Conservation (phyloP, 1,140 invertebrate genomes). For the Coelopa frigida region DNA sequence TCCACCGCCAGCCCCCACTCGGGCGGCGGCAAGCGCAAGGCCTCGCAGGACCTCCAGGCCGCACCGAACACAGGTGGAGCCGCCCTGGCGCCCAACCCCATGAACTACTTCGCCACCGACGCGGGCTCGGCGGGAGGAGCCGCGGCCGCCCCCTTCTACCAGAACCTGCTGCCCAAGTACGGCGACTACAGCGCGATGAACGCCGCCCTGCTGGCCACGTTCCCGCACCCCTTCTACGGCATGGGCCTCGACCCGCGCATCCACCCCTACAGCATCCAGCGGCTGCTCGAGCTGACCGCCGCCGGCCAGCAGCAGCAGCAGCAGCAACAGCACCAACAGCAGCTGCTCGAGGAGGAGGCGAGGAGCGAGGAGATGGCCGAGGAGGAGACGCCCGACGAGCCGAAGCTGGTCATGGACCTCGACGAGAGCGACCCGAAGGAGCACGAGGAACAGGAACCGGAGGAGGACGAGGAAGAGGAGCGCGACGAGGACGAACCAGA, state of each 20-base stretch:
- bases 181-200: constrained; percentile 54
- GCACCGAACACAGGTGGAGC: constrained; percentile 1
- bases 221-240: constrained; percentile 34
- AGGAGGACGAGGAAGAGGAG: constrained; percentile 5
- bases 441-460: constrained; percentile 14
- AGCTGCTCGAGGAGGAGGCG: constrained; percentile 36
- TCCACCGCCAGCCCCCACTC: not conserved
- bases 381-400: constrained; percentile 49
- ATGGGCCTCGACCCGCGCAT: constrained; percentile 35
- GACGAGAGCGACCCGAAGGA: constrained; percentile 49
- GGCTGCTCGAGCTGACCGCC: constrained; percentile 36
- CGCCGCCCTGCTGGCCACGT: constrained; percentile 52
- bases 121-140: constrained; percentile 12
- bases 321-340: constrained; percentile 8
- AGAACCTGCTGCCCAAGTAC: constrained; percentile 26
- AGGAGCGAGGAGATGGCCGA: constrained; percentile 51
- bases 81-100: not conserved
- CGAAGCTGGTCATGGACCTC: constrained; percentile 59
- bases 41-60: not conserved
- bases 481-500: not conserved
- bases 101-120: constrained; percentile 40
- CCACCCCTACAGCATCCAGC: constrained; percentile 37
- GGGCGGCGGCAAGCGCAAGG: not conserved
- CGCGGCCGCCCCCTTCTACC: constrained; percentile 19
- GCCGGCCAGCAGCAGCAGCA: constrained; percentile 31